Base-by-base conservation (phyloP, 2,888 invertebrate genomes). In the Papilio protenor region DNA sequence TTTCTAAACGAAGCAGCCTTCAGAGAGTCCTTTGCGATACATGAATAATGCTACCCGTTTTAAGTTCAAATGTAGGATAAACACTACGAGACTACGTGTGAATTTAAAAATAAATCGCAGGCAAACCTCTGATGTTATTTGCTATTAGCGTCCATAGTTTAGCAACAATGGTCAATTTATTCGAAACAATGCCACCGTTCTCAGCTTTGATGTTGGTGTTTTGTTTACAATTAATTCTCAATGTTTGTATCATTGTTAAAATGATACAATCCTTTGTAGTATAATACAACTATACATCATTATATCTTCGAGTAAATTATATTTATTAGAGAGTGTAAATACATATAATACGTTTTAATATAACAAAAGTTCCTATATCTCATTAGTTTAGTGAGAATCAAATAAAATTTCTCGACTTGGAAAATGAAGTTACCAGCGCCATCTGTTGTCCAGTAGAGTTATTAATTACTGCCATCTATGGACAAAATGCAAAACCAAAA, bases 101-200 rank as follows among this genome's bases (percentile, higher is more conserved):
- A 55, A n/a, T 59, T 59, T 27, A 61, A 27, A 61, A 21, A 61
- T 27, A 27, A 61, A 61, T 61, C 61, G 16, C 27, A 61, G 14
- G 4, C 3, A 61, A 61, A 61, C 61, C 27, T 27, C 27, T 61
- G 61, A 40, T 18, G 40, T 6, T 18, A 18, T 40, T 18, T 18
- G 40, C 66, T n/a, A 66, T 40, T 11, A 40, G 40, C 66, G 18
- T 66, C 11, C n/a, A 40, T 1, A 40, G 66, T 66, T 16, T 40
- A 40, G 66, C 18, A 66, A 66, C 66, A 40, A 66, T 40, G 40
- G n/a, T 66, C 66, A 66, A 66, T 66, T 66, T 66, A 66, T 66
- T 66, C 40, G 11, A 66, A 66, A 66, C 66, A 66, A 66, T 66
- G 66, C 66, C 66, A 33, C 64, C 64, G 40, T 66, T 40, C 11